Percentiles rank a stretch among this genome's conserved stretches.
These are phyloP conservation scores for Drosophila insularis DNA, from an alignment of 1,140 invertebrate species.

Conservation along the genomic window DNA sequence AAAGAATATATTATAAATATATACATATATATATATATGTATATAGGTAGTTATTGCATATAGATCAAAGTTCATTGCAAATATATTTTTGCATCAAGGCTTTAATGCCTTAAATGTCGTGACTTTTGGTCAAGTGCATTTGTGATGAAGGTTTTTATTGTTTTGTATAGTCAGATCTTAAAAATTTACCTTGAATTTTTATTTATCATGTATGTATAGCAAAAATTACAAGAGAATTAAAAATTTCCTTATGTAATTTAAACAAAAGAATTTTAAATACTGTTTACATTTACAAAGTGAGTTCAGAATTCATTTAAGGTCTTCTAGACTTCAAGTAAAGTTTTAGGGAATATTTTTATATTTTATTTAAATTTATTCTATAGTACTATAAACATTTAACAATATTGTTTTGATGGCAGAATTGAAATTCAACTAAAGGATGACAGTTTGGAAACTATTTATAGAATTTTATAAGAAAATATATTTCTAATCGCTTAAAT, in stretches of 20 bases:
- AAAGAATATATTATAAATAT: neutral
- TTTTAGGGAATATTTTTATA: no score
- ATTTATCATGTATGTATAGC: neutral
- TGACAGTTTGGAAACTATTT: no score
- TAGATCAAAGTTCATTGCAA: slow-evolving; percentile 5
- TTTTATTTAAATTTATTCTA: no score
- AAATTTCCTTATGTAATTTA: neutral
- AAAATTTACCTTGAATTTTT: neutral
- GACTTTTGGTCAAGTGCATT: slow-evolving; percentile 27
- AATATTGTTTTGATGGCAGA: no score
- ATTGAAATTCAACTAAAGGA: no score
- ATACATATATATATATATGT: neutral
- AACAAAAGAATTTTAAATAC: neutral
- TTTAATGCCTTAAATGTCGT: neutral
- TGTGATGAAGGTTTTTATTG: slow-evolving; percentile 39
- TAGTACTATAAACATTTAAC: no score
- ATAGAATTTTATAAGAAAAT: no score
- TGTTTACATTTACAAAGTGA: no score
- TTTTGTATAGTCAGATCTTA: neutral
- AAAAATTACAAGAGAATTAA: neutral
- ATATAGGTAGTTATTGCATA: neutral
- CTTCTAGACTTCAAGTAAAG: no score
- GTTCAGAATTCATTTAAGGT: no score
- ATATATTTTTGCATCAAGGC: neutral
- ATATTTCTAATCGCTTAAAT: no score